phyloP scores from a whole-genome alignment of 2,797 vertebrate species.

The Lerista edwardsae region DNA sequence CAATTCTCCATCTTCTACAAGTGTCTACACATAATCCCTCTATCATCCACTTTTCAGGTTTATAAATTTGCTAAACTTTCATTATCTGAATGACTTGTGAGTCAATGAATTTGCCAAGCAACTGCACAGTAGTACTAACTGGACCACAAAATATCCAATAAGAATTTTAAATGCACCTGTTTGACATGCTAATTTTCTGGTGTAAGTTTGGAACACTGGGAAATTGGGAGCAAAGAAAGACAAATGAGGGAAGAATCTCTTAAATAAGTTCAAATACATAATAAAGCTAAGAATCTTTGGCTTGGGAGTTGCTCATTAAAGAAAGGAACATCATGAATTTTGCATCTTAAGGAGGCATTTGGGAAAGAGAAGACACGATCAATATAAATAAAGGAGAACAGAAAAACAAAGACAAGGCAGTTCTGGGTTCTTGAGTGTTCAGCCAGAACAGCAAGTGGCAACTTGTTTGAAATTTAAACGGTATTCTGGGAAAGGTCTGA shows the following conservation, averaged over 20 bases:
- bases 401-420: not conserved
- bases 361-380: slow-evolving; percentile 58
- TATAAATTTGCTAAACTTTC: not conserved
- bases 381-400: slow-evolving; percentile 53
- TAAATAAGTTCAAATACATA: slow-evolving; percentile 33
- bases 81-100: not conserved
- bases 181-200: not conserved
- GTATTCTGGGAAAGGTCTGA: slow-evolving; percentile 37
- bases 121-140: not conserved
- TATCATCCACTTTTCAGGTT: not conserved
- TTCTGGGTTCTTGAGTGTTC: slow-evolving; percentile 39
- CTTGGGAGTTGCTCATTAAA: slow-evolving; percentile 42
- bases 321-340: slow-evolving; percentile 59
- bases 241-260: slow-evolving; percentile 27
- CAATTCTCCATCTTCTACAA: not conserved
- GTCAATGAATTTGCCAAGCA: slow-evolving; percentile 13
- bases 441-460: slow-evolving; percentile 24
- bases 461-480: slow-evolving; percentile 42
- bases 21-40: not conserved
- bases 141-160: not conserved
- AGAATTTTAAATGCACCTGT: not conserved
- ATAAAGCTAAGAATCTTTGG: slow-evolving; percentile 42
- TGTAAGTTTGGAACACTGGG: slow-evolving; percentile 22
- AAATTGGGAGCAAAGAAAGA: slow-evolving; percentile 30
- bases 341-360: slow-evolving; percentile 59